phyloP scores from a whole-genome alignment of 2,888 invertebrate species.

The Cosmia trapezina region DNA sequence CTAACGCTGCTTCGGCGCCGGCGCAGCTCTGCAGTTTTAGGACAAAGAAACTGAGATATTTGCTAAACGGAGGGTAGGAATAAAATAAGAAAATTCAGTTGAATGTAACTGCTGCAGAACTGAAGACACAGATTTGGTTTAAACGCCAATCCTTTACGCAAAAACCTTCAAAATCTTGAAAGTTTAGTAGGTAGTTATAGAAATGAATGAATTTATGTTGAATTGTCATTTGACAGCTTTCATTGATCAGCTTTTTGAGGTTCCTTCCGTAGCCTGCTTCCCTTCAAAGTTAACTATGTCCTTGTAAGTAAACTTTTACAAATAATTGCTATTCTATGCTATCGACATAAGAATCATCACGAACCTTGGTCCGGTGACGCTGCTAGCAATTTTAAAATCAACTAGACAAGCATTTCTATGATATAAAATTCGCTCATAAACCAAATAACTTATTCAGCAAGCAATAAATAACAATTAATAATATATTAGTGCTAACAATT shows the following conservation, averaged over 20 bases:
- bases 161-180: background rate
- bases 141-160: background rate
- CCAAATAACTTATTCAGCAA: constrained; percentile 16
- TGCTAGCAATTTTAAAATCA: background rate
- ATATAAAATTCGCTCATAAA: background rate
- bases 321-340: background rate
- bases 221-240: background rate
- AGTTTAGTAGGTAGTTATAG: too few species aligned
- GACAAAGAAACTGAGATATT: constrained; percentile 27
- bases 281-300: background rate
- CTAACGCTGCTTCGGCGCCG: constrained; percentile 49
- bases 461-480: constrained; percentile 48
- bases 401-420: background rate
- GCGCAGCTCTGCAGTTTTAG: constrained; percentile 42
- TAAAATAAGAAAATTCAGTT: background rate
- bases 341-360: background rate
- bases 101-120: background rate
- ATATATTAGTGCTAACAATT: constrained; percentile 52
- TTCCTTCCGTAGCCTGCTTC: background rate
- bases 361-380: background rate
- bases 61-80: background rate
- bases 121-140: background rate
- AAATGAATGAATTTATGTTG: background rate
- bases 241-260: background rate
- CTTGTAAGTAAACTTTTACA: background rate